phyloP scores from a whole-genome alignment of 2,113 vertebrate species.

The Acrocephalus kingi region DNA sequence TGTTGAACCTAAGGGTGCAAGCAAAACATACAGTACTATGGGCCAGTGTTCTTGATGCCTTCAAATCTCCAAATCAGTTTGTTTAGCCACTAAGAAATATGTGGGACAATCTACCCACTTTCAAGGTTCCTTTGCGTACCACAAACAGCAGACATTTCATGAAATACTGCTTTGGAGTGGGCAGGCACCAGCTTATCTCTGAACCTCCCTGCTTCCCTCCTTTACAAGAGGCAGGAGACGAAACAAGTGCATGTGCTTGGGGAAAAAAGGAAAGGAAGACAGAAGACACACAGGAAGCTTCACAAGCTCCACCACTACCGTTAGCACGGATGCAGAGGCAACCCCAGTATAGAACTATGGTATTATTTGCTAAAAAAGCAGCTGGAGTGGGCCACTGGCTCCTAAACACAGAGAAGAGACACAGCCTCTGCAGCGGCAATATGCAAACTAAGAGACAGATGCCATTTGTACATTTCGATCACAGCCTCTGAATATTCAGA shows the following conservation, averaged over 20 bases:
- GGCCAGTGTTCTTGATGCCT: background rate
- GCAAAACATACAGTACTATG: background rate
- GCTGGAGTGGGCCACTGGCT: background rate
- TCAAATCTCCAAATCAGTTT: background rate
- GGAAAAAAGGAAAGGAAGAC: background rate
- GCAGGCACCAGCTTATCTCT: background rate
- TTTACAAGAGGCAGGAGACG: background rate
- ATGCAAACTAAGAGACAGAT: background rate
- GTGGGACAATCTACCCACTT: background rate
- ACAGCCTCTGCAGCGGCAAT: accelerated
- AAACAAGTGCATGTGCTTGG: background rate
- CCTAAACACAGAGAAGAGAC: background rate
- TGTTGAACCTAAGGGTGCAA: background rate
- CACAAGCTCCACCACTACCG: background rate
- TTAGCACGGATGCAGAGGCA: background rate
- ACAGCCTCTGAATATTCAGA: background rate
- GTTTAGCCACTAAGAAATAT: background rate
- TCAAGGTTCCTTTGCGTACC: background rate
- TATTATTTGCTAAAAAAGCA: background rate
- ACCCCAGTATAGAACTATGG: background rate
- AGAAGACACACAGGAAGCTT: background rate
- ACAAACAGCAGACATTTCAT: background rate
- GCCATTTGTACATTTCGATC: background rate
- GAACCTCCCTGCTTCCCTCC: background rate
- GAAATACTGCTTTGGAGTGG: background rate